Conservation (phyloP, 2,888 invertebrate genomes). For the Sinhomidia bicolor region DNA sequence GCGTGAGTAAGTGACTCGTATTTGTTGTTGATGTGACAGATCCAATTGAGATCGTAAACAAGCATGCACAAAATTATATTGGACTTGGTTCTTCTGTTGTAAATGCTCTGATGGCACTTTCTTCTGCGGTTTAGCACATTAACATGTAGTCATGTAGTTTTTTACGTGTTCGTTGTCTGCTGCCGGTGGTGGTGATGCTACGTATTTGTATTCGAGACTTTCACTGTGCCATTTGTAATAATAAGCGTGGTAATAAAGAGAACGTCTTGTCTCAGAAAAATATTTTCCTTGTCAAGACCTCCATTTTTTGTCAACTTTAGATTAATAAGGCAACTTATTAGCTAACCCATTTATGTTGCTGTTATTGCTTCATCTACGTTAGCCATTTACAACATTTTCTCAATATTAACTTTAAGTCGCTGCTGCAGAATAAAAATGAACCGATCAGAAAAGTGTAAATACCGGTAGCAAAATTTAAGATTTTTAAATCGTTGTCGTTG, state of each 20-base stretch:
- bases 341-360: neutral
- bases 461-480: too few species aligned
- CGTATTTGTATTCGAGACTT: neutral
- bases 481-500: too few species aligned
- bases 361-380: neutral
- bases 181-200: neutral
- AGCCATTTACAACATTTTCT: neutral
- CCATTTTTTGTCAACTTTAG: neutral
- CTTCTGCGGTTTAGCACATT: neutral
- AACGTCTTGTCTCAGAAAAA: neutral
- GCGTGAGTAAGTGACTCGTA: neutral
- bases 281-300: neutral
- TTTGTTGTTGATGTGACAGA: slow-evolving; percentile 43
- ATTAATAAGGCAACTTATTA: neutral
- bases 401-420: neutral
- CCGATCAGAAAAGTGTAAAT: too few species aligned
- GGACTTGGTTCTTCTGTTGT: neutral
- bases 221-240: neutral
- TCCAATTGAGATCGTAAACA: slow-evolving; percentile 31
- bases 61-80: neutral
- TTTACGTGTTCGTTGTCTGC: neutral
- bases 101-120: neutral
- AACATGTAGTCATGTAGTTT: neutral
- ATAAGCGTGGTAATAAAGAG: neutral
- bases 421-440: too few species aligned